phyloP scores from a whole-genome alignment of 2,113 vertebrate genomes.

The Myrmecobius fasciatus region DNA sequence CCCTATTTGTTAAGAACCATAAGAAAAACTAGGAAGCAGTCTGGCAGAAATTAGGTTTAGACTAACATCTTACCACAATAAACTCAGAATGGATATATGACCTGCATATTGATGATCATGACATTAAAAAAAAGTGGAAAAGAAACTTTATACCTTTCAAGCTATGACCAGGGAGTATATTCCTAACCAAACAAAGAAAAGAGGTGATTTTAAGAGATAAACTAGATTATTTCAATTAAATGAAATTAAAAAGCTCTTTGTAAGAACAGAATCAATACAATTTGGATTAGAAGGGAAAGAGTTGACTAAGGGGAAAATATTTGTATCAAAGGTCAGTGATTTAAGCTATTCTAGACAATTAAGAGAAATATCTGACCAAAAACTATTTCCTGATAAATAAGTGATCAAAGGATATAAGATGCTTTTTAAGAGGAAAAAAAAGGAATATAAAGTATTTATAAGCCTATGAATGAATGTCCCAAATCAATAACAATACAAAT shows the following conservation, averaged over 20 bases:
- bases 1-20: background rate
- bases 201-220: background rate
- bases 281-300: background rate
- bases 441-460: background rate
- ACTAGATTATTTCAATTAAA: background rate
- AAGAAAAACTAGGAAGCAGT: background rate
- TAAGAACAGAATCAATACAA: background rate
- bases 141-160: background rate
- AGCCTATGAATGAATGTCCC: background rate
- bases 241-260: background rate
- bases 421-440: background rate
- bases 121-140: background rate
- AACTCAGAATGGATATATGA: background rate
- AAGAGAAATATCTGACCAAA: background rate
- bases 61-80: background rate
- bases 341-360: background rate
- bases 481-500: background rate
- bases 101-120: background rate
- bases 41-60: background rate
- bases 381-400: background rate
- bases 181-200: background rate
- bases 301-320: background rate
- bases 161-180: background rate
- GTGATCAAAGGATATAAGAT: background rate
- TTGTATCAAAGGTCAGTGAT: background rate